These are phyloP conservation scores for Macropus fuliginosus DNA, from an alignment of 2,797 vertebrate species.

Conservation along the genomic window DNA sequence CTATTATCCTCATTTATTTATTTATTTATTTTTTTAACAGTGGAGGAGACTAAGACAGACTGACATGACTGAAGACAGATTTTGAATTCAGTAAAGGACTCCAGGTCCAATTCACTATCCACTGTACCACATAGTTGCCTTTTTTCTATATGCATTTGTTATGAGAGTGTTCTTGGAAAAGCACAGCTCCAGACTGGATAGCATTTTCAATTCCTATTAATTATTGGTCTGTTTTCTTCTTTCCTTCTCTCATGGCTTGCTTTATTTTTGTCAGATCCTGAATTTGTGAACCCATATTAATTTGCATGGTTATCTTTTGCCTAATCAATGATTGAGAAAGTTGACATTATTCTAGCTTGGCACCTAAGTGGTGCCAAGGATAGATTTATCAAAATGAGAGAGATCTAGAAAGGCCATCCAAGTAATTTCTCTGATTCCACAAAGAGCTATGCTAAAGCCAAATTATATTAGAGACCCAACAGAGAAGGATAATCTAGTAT, in stretches of 20 bases:
- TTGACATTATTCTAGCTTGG: not conserved
- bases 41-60: not conserved
- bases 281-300: not conserved
- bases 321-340: not conserved
- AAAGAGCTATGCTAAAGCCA: not conserved
- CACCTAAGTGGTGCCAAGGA: not conserved
- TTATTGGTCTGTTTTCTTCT: not conserved
- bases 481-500: not conserved
- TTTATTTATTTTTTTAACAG: not conserved
- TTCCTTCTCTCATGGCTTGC: not conserved
- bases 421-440: not conserved
- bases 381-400: not conserved
- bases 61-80: not conserved
- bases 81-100: not conserved
- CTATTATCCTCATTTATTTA: not conserved
- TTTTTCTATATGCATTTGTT: not conserved
- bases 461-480: not conserved
- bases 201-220: not conserved
- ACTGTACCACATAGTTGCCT: not conserved
- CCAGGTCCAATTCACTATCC: not conserved
- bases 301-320: not conserved
- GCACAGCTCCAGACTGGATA: not conserved
- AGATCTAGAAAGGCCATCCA: not conserved
- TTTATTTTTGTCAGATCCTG: not conserved
- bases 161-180: not conserved